Evolutionary conservation across 2,113 vertebrate genomes (phyloP).

Genomic region (Megaceryle maxima): DNA sequence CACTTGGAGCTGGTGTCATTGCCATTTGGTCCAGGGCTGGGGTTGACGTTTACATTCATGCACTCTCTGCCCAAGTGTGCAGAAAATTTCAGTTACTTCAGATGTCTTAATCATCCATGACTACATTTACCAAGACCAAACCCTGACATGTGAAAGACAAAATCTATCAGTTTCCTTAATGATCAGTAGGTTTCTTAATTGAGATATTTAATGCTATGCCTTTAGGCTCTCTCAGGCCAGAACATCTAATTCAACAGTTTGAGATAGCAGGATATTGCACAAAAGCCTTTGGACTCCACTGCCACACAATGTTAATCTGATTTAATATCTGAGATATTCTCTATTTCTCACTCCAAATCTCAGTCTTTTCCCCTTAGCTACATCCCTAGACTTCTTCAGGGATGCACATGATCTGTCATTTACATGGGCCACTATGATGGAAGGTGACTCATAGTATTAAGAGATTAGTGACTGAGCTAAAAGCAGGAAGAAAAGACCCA

Average conservation of each 20-base stretch:
- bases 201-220: constrained; percentile 60
- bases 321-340: constrained; percentile 41
- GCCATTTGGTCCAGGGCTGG: background rate
- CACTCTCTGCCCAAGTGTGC: background rate
- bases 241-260: constrained; percentile 48
- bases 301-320: constrained; percentile 45
- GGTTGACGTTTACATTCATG: background rate
- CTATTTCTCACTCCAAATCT: background rate
- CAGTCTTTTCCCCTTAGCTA: background rate
- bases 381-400: background rate
- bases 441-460: background rate
- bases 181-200: constrained; percentile 45
- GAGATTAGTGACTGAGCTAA: background rate
- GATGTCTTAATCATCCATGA: background rate
- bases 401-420: background rate
- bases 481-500: background rate
- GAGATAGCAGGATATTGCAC: constrained; percentile 7
- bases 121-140: constrained; percentile 10
- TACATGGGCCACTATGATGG: background rate
- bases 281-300: constrained; percentile 37
- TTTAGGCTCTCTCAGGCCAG: constrained; percentile 39
- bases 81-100: background rate
- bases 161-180: constrained; percentile 21
- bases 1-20: background rate
- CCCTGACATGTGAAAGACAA: background rate